These are phyloP conservation scores for Agrotis puta DNA, from an alignment of 2,888 invertebrate species.

Conservation along the genomic window DNA sequence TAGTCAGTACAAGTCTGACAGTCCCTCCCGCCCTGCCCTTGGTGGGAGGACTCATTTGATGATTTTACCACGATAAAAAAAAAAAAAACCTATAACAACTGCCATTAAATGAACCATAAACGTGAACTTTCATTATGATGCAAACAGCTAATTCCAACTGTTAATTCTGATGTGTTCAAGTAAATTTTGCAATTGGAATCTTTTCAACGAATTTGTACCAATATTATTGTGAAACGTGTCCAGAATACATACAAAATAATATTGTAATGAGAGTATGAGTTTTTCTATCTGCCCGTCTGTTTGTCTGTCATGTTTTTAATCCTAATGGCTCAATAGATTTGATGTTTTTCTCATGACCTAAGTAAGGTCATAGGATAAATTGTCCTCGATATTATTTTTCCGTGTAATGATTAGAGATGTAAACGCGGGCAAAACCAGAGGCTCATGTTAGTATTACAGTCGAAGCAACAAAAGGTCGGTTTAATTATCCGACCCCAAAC, in stretches of 20 bases:
- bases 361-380: neutral
- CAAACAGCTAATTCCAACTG: conserved; percentile 19
- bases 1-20: too few relatives aligned
- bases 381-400: too few relatives aligned
- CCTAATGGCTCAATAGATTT: neutral
- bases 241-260: conserved; percentile 39
- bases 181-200: conserved; percentile 19
- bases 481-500: conserved; percentile 54
- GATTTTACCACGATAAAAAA: too few relatives aligned
- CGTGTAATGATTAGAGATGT: neutral
- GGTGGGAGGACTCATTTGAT: too few relatives aligned
- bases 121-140: neutral
- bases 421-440: neutral
- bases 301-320: neutral
- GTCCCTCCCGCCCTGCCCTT: too few relatives aligned
- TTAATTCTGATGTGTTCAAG: conserved; percentile 24
- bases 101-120: neutral
- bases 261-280: neutral
- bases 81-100: too few relatives aligned
- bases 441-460: neutral
- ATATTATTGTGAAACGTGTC: conserved; percentile 38
- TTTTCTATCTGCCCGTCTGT: neutral
- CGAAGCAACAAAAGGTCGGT: conserved; percentile 44
- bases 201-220: conserved; percentile 18
- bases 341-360: neutral